A percentile compares a stretch with the other conserved stretches of the same genome.
Evolutionary conservation across 2,888 invertebrate species (phyloP).

Genomic region (Agrochola litura): DNA sequence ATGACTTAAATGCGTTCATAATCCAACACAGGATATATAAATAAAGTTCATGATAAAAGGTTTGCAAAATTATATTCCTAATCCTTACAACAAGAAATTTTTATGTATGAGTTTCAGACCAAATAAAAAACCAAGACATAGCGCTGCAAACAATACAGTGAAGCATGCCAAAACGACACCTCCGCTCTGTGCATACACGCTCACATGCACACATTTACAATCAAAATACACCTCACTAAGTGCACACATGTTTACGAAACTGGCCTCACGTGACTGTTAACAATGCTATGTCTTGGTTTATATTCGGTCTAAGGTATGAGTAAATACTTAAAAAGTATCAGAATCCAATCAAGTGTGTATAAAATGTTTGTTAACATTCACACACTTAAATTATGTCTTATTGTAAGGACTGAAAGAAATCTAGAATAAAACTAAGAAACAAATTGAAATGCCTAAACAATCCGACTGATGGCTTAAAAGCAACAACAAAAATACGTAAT

Average conservation of each 20-base stretch:
- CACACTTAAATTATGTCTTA: not conserved
- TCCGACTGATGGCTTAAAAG: constrained; percentile 33
- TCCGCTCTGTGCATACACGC: too few relatives aligned
- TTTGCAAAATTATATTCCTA: constrained; percentile 7
- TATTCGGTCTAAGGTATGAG: not conserved
- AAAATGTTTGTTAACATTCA: not conserved
- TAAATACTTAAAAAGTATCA: not conserved
- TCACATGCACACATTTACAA: too few relatives aligned
- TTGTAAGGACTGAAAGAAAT: constrained; percentile 4
- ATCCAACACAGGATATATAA: constrained; percentile 9
- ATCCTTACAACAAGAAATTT: constrained; percentile 6
- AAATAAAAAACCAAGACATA: too few relatives aligned
- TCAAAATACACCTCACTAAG: too few relatives aligned
- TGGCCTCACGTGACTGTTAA: too few relatives aligned
- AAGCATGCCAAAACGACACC: too few relatives aligned
- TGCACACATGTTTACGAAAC: too few relatives aligned
- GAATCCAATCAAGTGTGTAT: not conserved
- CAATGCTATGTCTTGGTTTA: too few relatives aligned
- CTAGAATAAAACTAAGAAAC: constrained; percentile 19
- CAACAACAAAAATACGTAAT: constrained; percentile 48
- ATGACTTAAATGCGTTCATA: constrained; percentile 6
- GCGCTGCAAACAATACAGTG: too few relatives aligned
- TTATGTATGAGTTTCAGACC: too few relatives aligned
- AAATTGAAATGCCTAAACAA: constrained; percentile 46
- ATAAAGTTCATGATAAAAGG: constrained; percentile 4